Evolutionary conservation across 2,888 invertebrate genomes (phyloP).

Genomic region (Dryomyza anilis): DNA sequence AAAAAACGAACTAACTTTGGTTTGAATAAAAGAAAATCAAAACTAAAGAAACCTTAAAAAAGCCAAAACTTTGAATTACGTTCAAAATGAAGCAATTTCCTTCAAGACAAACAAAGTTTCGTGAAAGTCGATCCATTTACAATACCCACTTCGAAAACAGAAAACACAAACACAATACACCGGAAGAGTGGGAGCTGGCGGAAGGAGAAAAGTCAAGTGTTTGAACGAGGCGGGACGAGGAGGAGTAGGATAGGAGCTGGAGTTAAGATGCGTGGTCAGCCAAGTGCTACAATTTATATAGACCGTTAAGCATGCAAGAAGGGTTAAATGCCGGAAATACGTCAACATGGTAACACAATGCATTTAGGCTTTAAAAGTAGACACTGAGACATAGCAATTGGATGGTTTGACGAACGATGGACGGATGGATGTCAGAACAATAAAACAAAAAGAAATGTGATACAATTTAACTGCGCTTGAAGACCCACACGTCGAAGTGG

Average conservation of each 20-base stretch:
- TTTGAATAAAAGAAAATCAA: too few relatives aligned
- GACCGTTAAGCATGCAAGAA: slow-evolving; percentile 24
- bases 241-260: too few relatives aligned
- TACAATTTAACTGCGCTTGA: not conserved
- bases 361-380: not conserved
- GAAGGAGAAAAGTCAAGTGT: too few relatives aligned
- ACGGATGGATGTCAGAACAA: not conserved
- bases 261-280: slow-evolving; percentile 31
- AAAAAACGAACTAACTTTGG: too few relatives aligned
- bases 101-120: too few relatives aligned
- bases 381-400: not conserved
- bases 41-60: too few relatives aligned
- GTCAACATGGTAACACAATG: not conserved
- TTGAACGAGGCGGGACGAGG: too few relatives aligned
- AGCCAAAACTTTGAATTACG: too few relatives aligned
- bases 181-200: too few relatives aligned
- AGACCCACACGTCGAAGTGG: not conserved
- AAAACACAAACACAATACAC: not conserved
- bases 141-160: not conserved
- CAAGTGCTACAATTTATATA: slow-evolving; percentile 33
- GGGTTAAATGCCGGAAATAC: slow-evolving; percentile 34
- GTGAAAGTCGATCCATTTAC: not conserved
- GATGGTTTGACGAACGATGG: not conserved
- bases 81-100: too few relatives aligned
- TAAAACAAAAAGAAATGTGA: not conserved